These are phyloP conservation scores for Eurois occulta DNA, from an alignment of 2,888 invertebrate genomes.

Conservation along the genomic window DNA sequence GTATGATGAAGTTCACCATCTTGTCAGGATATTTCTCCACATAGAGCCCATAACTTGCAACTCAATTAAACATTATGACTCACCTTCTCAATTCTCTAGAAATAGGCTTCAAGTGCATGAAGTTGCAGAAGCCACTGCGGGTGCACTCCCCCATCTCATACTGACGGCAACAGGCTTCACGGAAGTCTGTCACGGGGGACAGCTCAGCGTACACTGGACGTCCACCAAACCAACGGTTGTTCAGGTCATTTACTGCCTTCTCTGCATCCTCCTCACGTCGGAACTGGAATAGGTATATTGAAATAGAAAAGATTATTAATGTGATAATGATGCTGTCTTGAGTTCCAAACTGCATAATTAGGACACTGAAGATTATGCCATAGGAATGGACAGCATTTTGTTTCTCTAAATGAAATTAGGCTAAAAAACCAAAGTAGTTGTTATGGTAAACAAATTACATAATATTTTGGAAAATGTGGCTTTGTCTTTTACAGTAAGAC, in stretches of 20 bases:
- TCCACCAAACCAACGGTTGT: slow-evolving; percentile 99
- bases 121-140: slow-evolving; percentile 99
- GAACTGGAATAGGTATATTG: slow-evolving; percentile 92
- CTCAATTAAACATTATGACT: background rate
- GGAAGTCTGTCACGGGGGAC: slow-evolving; percentile 99
- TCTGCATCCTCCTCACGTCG: slow-evolving; percentile 99
- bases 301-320: background rate
- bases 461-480: background rate
- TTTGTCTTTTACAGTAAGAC: background rate
- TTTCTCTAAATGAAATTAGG: background rate
- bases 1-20: background rate
- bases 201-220: slow-evolving; percentile 99
- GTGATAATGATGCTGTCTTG: background rate
- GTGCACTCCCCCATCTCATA: slow-evolving; percentile 99
- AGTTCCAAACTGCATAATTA: background rate
- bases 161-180: slow-evolving; percentile 99
- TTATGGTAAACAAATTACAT: background rate
- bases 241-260: slow-evolving; percentile 98
- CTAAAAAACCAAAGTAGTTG: too few relatives aligned
- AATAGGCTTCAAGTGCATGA: slow-evolving; percentile 99
- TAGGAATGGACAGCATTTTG: background rate
- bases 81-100: slow-evolving; percentile 97
- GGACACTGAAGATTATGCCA: background rate
- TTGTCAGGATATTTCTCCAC: background rate
- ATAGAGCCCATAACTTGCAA: background rate